Evolutionary conservation across 2,888 invertebrate species (phyloP).

Genomic region (Acanthacorydalis orientalis): DNA sequence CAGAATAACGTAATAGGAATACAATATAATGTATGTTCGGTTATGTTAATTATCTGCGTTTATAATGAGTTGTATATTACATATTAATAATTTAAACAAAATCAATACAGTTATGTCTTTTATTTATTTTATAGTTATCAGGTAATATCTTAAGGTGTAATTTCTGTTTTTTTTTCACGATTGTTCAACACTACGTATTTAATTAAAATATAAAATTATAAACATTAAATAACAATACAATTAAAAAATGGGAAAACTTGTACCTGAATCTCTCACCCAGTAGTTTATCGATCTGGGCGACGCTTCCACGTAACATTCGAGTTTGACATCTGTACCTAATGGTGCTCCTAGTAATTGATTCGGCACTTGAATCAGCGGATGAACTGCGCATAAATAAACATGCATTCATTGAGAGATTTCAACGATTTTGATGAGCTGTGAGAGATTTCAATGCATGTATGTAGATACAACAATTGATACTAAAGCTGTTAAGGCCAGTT

Average conservation of each 20-base stretch:
- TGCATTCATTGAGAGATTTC: too few species aligned
- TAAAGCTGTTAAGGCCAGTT: too few species aligned
- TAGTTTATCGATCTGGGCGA: conserved; percentile 37
- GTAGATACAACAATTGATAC: background rate
- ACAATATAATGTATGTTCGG: too few species aligned
- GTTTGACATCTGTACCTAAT: conserved; percentile 31
- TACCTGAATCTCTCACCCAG: conserved; percentile 34
- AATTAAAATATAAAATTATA: background rate
- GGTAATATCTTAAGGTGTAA: too few species aligned
- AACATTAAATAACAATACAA: background rate
- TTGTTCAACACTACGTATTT: background rate
- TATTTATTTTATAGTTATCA: too few species aligned
- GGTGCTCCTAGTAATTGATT: conserved; percentile 39
- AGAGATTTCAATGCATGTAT: background rate
- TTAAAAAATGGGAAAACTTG: conserved; percentile 8
- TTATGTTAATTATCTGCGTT: too few species aligned
- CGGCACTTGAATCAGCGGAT: conserved; percentile 38
- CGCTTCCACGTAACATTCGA: conserved; percentile 39
- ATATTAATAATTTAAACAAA: too few species aligned
- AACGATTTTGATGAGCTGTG: too few species aligned
- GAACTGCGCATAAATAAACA: conserved; percentile 24
- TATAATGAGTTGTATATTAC: too few species aligned
- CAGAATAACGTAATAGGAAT: too few species aligned
- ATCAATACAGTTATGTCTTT: too few species aligned
- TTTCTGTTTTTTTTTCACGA: background rate